Percentiles rank a stretch among this genome's conserved stretches.
phyloP scores from a whole-genome alignment of 2,888 invertebrate species.

The Bugula neritina region DNA sequence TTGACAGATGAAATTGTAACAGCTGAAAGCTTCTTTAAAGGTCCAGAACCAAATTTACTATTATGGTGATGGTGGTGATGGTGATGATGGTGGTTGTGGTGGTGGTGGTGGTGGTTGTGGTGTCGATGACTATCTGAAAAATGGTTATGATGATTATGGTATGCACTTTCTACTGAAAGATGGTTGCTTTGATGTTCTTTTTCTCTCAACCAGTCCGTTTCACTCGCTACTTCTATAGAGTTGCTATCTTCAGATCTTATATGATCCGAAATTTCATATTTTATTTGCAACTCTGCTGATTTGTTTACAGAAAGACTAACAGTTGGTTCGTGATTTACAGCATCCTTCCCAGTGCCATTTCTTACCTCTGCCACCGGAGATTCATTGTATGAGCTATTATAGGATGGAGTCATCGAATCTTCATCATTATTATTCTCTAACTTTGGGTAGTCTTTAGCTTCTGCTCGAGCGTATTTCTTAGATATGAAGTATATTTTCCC shows the following conservation, averaged over 20 bases:
- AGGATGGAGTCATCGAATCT: not conserved
- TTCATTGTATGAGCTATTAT: not conserved
- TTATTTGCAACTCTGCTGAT: not conserved
- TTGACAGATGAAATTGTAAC: not conserved
- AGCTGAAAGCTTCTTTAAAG: not conserved
- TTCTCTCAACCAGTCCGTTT: not conserved
- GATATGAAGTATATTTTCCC: conserved; percentile 92
- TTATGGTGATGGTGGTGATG: not conserved
- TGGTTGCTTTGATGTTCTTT: not conserved
- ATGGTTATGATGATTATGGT: not conserved
- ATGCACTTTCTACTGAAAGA: not conserved
- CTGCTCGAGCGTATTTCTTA: conserved; percentile 54
- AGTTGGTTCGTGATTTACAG: not conserved
- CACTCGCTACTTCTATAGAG: not conserved
- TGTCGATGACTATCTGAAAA: not conserved
- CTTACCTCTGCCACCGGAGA: not conserved
- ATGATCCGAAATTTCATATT: not conserved
- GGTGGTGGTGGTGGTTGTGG: not conserved
- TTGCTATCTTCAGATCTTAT: not conserved
- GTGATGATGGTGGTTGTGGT: not conserved
- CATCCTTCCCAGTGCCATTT: not conserved
- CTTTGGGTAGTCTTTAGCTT: not conserved
- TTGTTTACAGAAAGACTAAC: not conserved
- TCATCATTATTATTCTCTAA: conserved; percentile 2
- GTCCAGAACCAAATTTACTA: not conserved